These are phyloP conservation scores for Plutomurus gul DNA, from an alignment of 1,140 invertebrate species.

Conservation along the genomic window DNA sequence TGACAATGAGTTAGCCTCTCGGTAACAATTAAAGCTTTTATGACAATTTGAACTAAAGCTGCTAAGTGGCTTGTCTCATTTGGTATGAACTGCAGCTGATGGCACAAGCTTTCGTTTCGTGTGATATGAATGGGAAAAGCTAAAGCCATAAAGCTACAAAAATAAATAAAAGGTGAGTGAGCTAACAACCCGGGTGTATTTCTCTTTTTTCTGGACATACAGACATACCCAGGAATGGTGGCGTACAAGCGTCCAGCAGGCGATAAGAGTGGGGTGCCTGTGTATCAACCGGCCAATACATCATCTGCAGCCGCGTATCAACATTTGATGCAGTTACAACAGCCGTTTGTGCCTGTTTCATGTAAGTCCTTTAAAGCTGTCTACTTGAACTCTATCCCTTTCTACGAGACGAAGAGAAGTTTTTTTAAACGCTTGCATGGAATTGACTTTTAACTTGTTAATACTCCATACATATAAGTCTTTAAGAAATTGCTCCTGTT, in stretches of 20 bases:
- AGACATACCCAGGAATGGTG: conserved; percentile 92
- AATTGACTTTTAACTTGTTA: conserved; percentile 23
- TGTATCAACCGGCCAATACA: conserved; percentile 80
- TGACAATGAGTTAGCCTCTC: no score
- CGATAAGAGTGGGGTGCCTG: conserved; percentile 91
- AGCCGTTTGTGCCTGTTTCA: conserved; percentile 71
- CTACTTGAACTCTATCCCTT: conserved; percentile 17
- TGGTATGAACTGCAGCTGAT: conserved; percentile 14
- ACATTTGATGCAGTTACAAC: conserved; percentile 91
- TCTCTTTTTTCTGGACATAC: conserved; percentile 49
- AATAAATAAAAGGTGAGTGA: background rate
- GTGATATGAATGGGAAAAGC: conserved; percentile 24
- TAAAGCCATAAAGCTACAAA: conserved; percentile 3
- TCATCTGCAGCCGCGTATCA: conserved; percentile 77
- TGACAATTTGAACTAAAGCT: background rate
- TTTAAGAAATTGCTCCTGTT: conserved; percentile 14
- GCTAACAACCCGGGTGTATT: background rate
- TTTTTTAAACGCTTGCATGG: conserved; percentile 23
- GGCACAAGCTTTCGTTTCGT: conserved; percentile 24
- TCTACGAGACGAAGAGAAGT: conserved; percentile 7
- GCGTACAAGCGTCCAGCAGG: conserved; percentile 88
- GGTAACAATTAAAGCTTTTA: background rate
- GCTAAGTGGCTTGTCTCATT: conserved; percentile 18
- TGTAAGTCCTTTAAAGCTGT: conserved; percentile 57
- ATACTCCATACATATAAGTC: background rate